Evolutionary conservation across 1,140 invertebrate species (phyloP), one percentile per base, ranked within the genome.

Genomic region (Lasioglossum baleicum): DNA sequence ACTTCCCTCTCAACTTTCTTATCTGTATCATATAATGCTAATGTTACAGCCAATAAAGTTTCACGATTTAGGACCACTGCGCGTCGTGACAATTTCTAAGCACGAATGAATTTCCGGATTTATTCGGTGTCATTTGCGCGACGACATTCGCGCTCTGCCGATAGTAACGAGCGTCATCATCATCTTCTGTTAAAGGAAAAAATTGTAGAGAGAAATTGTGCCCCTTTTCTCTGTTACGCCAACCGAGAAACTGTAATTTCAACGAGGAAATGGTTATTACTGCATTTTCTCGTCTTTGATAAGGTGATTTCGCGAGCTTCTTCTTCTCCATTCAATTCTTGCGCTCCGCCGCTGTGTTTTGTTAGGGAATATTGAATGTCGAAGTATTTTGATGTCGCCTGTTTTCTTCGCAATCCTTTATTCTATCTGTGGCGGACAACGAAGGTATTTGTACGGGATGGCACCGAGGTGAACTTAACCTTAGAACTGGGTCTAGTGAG

Each of bases 211-310:
- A 8, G 17, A 7, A 5, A 58, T n/a, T 40, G n/a, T 5, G 6
- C 0, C 10, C 31, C 10, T 51, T 58, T 35, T 48, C 26, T 13
- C 0, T 5, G 11, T 44, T 31, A 26, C 7, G 8, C 17, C 17
- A 2, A 35, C 22, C 10, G 56, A 44, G 20, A 68, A 20, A 5
- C 22, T 76, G 74, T 60, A 76, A 76, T 76, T 76, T 67, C 7
- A 75, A n/a, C 17, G 15, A 15, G 66, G 15, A 48, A 35, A 61
- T 69, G 26, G 26, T 70, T 72, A 63, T 78, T 53, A 78, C 70
- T 26, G 35, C 48, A 7, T 2, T 31, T 3, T 44, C 26, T n/a
- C 35, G 35, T 31, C 10, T 63, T 58, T 58, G 64, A 15, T 5
- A 1, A 53, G 6, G 20, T 7, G 72, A 65, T 56, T 7, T 1